Evolutionary conservation across 2,113 vertebrate species (phyloP).

Genomic region (Lepidothrix coronata): DNA sequence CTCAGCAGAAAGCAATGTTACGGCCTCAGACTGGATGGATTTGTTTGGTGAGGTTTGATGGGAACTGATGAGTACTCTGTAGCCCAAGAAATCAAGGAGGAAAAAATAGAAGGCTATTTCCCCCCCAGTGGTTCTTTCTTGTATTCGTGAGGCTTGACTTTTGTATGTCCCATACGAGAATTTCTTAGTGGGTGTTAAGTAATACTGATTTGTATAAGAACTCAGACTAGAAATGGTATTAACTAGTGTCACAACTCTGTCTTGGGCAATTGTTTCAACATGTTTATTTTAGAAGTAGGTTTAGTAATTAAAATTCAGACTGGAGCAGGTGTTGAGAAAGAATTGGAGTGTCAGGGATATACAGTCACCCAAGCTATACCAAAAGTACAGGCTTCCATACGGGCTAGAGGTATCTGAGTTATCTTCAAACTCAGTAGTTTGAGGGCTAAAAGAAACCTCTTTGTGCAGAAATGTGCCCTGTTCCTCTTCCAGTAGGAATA

Average conservation of each 20-base stretch:
- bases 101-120: background rate
- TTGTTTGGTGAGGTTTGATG: slow-evolving; percentile 8
- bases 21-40: background rate
- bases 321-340: background rate
- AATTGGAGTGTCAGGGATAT: background rate
- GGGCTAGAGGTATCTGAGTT: background rate
- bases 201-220: background rate
- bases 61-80: background rate
- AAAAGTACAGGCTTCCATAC: background rate
- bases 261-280: background rate
- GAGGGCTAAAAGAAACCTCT: background rate
- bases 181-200: background rate
- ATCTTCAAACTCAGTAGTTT: background rate
- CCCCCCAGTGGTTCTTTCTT: background rate
- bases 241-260: background rate
- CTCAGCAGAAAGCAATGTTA: slow-evolving; percentile 20
- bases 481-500: background rate
- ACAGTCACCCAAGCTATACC: background rate
- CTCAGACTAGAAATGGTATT: background rate
- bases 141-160: background rate
- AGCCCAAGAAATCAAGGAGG: background rate
- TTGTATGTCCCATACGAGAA: background rate
- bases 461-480: background rate
- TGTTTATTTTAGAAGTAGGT: background rate
- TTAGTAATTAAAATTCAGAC: background rate